A percentile compares a stretch with the other conserved stretches of the same genome.
Evolutionary conservation across 2,113 vertebrate genomes (phyloP).

Genomic region (Trichechus manatus): DNA sequence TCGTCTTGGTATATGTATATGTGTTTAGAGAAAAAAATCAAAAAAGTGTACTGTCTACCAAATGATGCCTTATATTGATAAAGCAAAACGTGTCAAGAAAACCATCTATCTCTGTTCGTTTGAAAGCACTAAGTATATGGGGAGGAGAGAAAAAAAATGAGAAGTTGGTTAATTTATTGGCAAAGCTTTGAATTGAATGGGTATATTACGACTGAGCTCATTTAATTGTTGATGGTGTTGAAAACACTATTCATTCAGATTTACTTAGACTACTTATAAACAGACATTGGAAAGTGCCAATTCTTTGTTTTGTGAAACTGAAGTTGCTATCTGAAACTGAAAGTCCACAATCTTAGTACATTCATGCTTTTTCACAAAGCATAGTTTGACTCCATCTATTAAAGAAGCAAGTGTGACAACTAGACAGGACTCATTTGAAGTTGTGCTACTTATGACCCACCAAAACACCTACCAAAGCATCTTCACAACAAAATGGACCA

Average conservation of each 20-base stretch:
- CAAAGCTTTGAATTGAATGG: not conserved
- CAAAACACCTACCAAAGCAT: conserved; percentile 13
- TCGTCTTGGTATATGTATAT: not conserved
- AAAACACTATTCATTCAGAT: not conserved
- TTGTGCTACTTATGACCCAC: not conserved
- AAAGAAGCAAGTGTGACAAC: conserved; percentile 64
- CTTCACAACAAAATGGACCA: conserved; percentile 27
- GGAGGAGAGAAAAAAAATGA: not conserved
- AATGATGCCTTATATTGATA: conserved; percentile 28
- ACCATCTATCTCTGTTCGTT: not conserved
- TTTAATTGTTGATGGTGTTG: conserved; percentile 36
- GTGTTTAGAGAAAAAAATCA: conserved; percentile 38
- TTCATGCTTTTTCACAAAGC: not conserved
- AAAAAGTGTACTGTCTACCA: conserved; percentile 21
- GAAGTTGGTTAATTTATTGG: not conserved
- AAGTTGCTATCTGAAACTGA: not conserved
- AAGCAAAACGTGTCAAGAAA: conserved; percentile 20
- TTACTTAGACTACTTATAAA: conserved; percentile 3
- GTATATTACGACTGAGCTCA: not conserved
- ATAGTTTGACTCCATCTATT: not conserved
- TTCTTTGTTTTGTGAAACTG: conserved; percentile 41
- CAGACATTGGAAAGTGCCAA: not conserved
- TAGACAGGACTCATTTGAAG: conserved; percentile 49
- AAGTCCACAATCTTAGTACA: not conserved
- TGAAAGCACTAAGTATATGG: not conserved